Base-by-base conservation (phyloP, 2,888 invertebrate species). In the Dioctria rufipes region DNA sequence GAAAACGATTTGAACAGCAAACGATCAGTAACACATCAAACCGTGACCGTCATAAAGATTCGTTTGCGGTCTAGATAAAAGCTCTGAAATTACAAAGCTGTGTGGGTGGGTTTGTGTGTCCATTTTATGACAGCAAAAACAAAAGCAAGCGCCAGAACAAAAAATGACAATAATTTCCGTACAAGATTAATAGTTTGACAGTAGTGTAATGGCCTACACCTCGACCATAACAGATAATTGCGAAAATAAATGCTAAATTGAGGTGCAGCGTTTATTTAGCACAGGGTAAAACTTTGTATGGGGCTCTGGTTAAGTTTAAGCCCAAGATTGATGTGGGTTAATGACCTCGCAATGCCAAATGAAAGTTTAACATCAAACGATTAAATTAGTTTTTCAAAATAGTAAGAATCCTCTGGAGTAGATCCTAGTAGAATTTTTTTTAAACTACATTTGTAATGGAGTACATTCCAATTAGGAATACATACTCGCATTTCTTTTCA, bases 151-250 rank as follows among this genome's bases (percentile, higher is more conserved):
- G 13, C 42, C 46, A 46, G 46, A 42, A 42, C 9, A 66, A 66
- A 66, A 42, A 43, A 43, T 42, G 66, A 66, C 66, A 66, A 66
- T 25, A 25, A 66, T 66, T 66, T 66, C 66, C 66, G 66, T 43
- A 43, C 66, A 9, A 66, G 42, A 66, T 66, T 66, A 66, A 66
- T 66, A 13, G 46, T 43, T 46, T n/a, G 9, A 43, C 42, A 3
- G 37, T 43, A 37, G n/a, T 65, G 60, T 40, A 13, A 43, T 13
- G 66, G 5, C 42, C 3, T 43, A 42, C 43, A 42, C 42, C 42
- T 13, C n/a, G 46, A 9, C 9, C 66, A 65, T 25, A 42, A 42
- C 13, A 43, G 4, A 11, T 3, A 42, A 4, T 11, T 9, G 11
- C 13, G n/a, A 8, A 43, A 43, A 42, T 66, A 37, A 40, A 40